Base-by-base conservation (phyloP, 1,140 invertebrate genomes). In the Meloidogyne hapla region DNA sequence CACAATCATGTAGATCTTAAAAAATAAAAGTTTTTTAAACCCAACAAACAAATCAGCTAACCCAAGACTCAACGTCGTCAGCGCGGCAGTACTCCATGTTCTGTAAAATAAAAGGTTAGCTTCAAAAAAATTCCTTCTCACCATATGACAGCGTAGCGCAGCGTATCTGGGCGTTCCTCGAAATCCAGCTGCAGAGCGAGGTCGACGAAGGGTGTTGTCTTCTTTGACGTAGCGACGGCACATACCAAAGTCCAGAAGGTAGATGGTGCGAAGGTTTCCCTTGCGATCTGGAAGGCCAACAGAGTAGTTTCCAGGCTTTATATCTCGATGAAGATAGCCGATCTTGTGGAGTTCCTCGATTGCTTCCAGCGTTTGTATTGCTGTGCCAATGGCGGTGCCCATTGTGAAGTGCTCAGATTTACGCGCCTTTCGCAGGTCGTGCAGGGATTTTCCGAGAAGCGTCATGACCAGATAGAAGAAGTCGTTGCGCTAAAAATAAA, bases 391-490 rank as follows among this genome's bases (percentile, higher is more conserved):
- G 26, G 74, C 75, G 23, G 67, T 81, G 10, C 78, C 78, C 69
- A 69, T 78, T 48, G 80, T 76, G 77, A 56, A 56, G 18, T 56
- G 48, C n/a, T 56, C 48, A n/a, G 48, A 56, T 4, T 56, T 56
- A 3, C 48, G 48, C 18, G 18, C 80, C 72, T 83, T 83, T 13
- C 82, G 79, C n/a, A 83, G 62, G 76, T 83, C 82, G 38, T 84
- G 83, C 12, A 84, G 79, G 4, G 83, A 84, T 69, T 84, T 84
- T 15, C 83, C 83, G 38, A 84, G 83, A 6, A 84, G 69, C 12
- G 83, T 84, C 83, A 84, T 84, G 4, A 84, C 83, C 33, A 84
- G 79, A 62, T 84, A 83, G 68, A 84, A 84, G 80, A 83, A 83
- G 42, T 56, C 48, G 18, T 56, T n/a, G 18, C 18, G 18, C 48